Evolutionary conservation across 1,140 invertebrate genomes (phyloP).

Genomic region (Colletes gigas): DNA sequence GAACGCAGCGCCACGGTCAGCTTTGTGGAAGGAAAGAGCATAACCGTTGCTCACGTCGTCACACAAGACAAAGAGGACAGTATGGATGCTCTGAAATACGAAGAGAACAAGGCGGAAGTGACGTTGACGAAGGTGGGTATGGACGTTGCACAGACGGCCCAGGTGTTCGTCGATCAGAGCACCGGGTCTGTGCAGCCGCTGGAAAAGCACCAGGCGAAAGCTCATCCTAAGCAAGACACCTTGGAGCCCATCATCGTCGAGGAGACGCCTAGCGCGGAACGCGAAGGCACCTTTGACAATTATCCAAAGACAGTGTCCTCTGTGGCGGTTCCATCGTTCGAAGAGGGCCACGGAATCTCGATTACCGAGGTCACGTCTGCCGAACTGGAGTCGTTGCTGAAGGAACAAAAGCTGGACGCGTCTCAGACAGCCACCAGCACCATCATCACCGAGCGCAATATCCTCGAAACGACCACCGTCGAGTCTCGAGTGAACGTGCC

Average conservation of each 20-base stretch:
- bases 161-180: constrained; percentile 67
- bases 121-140: constrained; percentile 59
- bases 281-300: constrained; percentile 58
- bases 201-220: constrained; percentile 62
- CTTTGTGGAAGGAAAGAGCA: constrained; percentile 78
- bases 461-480: constrained; percentile 69
- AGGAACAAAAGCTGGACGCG: constrained; percentile 59
- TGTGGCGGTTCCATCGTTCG: constrained; percentile 51
- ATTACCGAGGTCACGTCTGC: constrained; percentile 73
- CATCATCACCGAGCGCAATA: constrained; percentile 71
- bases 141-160: constrained; percentile 61
- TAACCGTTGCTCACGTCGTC: constrained; percentile 80
- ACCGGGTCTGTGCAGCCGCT: constrained; percentile 55
- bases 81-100: constrained; percentile 50
- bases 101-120: constrained; percentile 58
- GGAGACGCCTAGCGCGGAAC: constrained; percentile 66
- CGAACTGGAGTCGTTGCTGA: constrained; percentile 59
- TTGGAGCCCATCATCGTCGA: constrained; percentile 70
- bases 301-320: constrained; percentile 54
- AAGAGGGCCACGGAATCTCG: constrained; percentile 71
- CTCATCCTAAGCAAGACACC: constrained; percentile 72
- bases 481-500: constrained; percentile 75
- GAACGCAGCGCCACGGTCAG: constrained; percentile 73
- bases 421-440: constrained; percentile 68
- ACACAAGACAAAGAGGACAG: constrained; percentile 78